Conservation (phyloP, 2,113 vertebrate species). For the Anarhynchus alexandrinus region DNA sequence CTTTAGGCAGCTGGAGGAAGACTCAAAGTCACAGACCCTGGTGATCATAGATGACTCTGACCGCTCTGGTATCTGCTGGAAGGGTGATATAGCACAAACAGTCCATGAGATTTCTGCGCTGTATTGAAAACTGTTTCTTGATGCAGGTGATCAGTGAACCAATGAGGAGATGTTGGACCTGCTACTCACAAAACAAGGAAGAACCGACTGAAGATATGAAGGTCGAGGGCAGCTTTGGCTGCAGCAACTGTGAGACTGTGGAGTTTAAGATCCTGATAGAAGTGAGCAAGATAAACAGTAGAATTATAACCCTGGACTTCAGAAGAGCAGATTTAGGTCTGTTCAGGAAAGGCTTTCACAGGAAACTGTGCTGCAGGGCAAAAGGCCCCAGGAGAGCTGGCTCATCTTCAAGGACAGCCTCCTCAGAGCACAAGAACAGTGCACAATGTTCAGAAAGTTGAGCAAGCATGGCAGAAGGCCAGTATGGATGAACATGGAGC, state of each 20-base stretch:
- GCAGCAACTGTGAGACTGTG: neutral
- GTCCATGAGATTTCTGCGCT: neutral
- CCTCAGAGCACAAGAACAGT: slow-evolving; percentile 1
- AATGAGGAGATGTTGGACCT: neutral
- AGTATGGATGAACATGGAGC: slow-evolving; percentile 29
- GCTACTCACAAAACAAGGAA: neutral
- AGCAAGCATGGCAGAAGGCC: slow-evolving; percentile 39
- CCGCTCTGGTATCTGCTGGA: neutral
- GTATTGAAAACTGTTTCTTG: neutral
- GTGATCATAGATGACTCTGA: neutral
- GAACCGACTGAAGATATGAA: neutral
- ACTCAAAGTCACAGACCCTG: neutral
- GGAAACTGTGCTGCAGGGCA: slow-evolving; percentile 43
- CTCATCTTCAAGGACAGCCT: slow-evolving; percentile 54
- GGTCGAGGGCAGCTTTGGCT: neutral
- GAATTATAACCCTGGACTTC: neutral
- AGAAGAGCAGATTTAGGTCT: slow-evolving; percentile 27
- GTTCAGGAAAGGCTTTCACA: neutral
- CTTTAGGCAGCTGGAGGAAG: neutral
- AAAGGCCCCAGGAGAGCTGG: slow-evolving; percentile 46
- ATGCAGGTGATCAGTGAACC: neutral
- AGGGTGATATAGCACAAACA: neutral
- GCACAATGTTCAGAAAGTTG: slow-evolving; percentile 30
- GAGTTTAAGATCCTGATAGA: neutral
- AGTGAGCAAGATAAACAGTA: neutral